Base-by-base conservation (phyloP, 2,888 invertebrate genomes). In the Apodemia duryi region DNA sequence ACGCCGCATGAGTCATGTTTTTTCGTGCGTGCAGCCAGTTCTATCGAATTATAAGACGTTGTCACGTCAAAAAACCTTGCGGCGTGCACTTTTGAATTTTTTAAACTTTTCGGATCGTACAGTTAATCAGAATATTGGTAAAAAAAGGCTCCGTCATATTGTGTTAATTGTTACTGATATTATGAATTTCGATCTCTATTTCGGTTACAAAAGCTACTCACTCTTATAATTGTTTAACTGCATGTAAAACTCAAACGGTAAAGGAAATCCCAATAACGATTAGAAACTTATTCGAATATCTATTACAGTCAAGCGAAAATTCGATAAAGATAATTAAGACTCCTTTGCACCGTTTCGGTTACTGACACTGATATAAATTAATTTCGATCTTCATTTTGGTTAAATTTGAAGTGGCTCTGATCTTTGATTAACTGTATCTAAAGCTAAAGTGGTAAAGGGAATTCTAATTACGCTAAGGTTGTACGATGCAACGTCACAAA, bases 401-500 rank as follows among this genome's bases (percentile, higher is more conserved):
- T 57, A 57, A 57, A 57, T 32, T 11, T 13, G 29, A 57, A 32
- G 13, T 32, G 54, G 10, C 3, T 57, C 54, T 32, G 32, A 9
- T 29, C 32, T 57, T 32, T 57, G 54, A 57, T 57, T 28, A 57
- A 57, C 54, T 57, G 54, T 28, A 57, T 57, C 29, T 32, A 57
- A 11, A 57, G 52, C 46, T 11, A 43, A 3, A 52, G 52, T 29
- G 54, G 54, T 10, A 32, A 29, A 57, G 32, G 54, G 29, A 57
- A 57, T 57, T 57, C 29, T 57, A 57, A 57, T 57, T 57, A 57
- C 54, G 32, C 11, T 29, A 32, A 11, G 28, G 11, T 28, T 29
- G 54, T 57, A 32, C 29, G 54, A 57, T 32, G 54, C 54, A 57
- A 32, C 54, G 29, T 57, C 32, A 57, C 54, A 10, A 57, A 57